Percentiles rank a stretch among this genome's conserved stretches.
Conservation (phyloP, 2,797 vertebrate genomes). For the Coendou prehensilis region DNA sequence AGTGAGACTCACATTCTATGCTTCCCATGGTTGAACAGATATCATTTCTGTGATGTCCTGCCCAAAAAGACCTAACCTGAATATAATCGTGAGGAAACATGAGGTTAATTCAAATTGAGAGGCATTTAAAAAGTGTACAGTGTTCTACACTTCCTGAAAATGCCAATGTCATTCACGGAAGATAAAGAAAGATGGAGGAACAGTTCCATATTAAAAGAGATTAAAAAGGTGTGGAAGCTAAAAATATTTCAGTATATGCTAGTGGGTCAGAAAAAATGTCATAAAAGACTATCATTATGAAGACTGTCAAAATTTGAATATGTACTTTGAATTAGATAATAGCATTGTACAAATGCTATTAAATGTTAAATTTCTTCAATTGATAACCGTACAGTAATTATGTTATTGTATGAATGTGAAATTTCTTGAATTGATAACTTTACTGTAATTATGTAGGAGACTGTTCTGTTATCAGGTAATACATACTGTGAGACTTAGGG, state of each 20-base stretch:
- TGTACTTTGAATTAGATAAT: background rate
- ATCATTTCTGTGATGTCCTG: background rate
- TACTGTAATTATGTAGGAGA: background rate
- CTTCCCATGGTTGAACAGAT: accelerated
- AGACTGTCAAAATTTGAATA: background rate
- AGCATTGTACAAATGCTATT: background rate
- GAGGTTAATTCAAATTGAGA: background rate
- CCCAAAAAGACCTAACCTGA: background rate
- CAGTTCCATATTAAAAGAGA: background rate
- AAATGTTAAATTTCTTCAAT: background rate
- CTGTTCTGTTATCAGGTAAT: constrained; percentile 4
- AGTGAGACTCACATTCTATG: background rate
- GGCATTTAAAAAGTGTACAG: background rate
- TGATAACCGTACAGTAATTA: background rate
- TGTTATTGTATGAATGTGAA: background rate
- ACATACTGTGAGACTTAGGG: background rate
- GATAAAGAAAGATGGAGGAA: background rate
- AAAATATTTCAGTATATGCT: background rate
- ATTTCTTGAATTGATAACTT: background rate
- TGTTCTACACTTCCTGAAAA: background rate
- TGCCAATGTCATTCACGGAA: background rate
- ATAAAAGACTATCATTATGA: background rate
- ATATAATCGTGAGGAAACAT: background rate
- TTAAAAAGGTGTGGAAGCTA: background rate
- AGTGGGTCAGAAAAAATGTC: background rate